Conservation (phyloP, 2,113 vertebrate genomes). For the Prietella phreatophila region DNA sequence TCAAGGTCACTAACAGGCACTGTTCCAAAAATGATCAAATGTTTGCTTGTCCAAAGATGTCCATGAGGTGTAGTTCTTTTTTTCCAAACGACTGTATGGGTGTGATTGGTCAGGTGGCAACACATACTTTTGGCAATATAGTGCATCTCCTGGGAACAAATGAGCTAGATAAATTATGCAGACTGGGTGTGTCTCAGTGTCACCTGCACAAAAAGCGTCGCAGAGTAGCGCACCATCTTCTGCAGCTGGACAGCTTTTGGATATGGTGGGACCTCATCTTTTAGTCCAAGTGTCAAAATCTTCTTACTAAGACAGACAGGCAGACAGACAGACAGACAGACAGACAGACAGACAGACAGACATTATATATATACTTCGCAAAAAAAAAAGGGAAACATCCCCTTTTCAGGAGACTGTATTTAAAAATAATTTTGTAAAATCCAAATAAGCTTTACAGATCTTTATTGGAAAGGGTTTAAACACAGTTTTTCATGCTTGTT, state of each 20-base stretch:
- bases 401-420: no score
- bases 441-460: no score
- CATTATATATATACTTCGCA: no score
- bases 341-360: neutral
- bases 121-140: neutral
- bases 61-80: no score
- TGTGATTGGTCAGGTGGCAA: neutral
- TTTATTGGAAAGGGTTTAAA: no score
- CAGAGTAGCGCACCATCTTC: slow-evolving; percentile 91
- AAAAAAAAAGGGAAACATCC: no score
- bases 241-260: slow-evolving; percentile 87
- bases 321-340: slow-evolving; percentile 33
- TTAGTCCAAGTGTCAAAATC: slow-evolving; percentile 87
- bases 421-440: no score
- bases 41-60: no score
- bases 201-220: slow-evolving; percentile 95
- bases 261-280: slow-evolving; percentile 83
- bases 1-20: no score
- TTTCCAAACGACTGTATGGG: neutral
- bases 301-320: slow-evolving; percentile 87
- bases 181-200: neutral
- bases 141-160: neutral
- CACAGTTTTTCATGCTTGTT: no score
- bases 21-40: no score
- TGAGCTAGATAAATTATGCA: neutral